These are phyloP conservation scores for Apaloderma vittatum DNA, from an alignment of 2,113 vertebrate genomes.

Conservation along the genomic window DNA sequence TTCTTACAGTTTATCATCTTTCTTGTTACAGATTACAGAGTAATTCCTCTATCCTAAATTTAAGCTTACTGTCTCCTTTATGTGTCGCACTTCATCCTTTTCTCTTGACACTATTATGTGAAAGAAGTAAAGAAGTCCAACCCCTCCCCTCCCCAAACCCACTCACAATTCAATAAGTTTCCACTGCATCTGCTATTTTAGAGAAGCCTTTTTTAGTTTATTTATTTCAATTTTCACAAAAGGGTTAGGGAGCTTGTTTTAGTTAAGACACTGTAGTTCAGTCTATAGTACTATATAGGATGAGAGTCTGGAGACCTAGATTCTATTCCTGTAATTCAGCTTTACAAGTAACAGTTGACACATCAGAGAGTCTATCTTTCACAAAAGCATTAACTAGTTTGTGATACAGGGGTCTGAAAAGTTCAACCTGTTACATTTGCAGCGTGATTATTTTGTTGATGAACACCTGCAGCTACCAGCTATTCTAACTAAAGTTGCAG, in stretches of 20 bases:
- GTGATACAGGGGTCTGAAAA: background rate
- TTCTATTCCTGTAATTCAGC: background rate
- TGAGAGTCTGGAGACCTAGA: background rate
- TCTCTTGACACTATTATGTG: background rate
- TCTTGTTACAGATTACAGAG: background rate
- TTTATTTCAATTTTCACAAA: background rate
- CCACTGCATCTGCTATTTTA: background rate
- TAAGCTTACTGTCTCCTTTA: background rate
- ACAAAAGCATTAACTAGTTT: background rate
- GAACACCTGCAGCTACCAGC: background rate
- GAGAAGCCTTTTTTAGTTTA: rapidly evolving
- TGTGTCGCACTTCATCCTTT: background rate
- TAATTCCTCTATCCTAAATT: background rate
- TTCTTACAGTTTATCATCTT: background rate
- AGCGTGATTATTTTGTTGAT: background rate
- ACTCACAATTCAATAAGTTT: background rate
- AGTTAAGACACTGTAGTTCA: background rate
- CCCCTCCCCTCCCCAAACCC: background rate
- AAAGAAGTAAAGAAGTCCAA: background rate
- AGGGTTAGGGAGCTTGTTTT: background rate
- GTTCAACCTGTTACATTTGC: background rate
- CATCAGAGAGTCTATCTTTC: background rate
- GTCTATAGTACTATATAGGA: background rate
- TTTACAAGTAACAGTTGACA: background rate
- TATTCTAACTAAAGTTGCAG: background rate